A percentile compares a stretch with the other conserved stretches of the same genome.
phyloP scores from a whole-genome alignment of 2,113 vertebrate species.

The Etia nguti region DNA sequence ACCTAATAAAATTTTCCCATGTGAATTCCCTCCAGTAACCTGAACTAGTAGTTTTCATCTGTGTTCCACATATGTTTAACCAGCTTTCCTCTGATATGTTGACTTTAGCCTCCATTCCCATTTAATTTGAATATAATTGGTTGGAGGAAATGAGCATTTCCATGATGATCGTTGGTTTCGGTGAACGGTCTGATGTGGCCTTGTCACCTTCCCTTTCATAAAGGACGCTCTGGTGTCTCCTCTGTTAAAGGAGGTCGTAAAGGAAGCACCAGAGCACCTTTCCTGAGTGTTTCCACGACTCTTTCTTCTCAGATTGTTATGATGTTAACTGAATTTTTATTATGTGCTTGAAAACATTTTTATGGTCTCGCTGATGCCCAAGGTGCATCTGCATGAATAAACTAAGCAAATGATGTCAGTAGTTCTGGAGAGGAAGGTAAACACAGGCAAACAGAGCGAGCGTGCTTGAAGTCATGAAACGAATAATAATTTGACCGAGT shows the following conservation, averaged over 20 bases:
- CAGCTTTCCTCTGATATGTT: no score
- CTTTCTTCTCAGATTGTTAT: not conserved
- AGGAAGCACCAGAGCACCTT: not conserved
- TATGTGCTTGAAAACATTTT: not conserved
- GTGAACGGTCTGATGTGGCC: no score
- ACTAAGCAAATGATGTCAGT: not conserved
- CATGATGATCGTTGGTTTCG: no score
- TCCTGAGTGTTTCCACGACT: not conserved
- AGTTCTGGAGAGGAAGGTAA: not conserved
- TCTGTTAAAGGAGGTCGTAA: accelerated
- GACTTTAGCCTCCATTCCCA: no score
- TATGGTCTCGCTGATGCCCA: not conserved
- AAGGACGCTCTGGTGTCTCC: not conserved
- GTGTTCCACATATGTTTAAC: no score
- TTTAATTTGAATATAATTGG: no score
- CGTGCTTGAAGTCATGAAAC: not conserved
- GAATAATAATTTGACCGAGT: not conserved
- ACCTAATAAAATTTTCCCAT: no score
- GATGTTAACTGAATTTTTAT: not conserved
- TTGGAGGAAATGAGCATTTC: no score
- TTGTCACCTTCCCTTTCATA: no score
- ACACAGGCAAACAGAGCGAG: not conserved
- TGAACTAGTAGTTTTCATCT: no score
- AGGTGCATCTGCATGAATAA: not conserved
- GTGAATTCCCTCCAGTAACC: no score